These are phyloP conservation scores for Eleginops maclovinus DNA, from an alignment of 2,113 vertebrate species.

Conservation along the genomic window DNA sequence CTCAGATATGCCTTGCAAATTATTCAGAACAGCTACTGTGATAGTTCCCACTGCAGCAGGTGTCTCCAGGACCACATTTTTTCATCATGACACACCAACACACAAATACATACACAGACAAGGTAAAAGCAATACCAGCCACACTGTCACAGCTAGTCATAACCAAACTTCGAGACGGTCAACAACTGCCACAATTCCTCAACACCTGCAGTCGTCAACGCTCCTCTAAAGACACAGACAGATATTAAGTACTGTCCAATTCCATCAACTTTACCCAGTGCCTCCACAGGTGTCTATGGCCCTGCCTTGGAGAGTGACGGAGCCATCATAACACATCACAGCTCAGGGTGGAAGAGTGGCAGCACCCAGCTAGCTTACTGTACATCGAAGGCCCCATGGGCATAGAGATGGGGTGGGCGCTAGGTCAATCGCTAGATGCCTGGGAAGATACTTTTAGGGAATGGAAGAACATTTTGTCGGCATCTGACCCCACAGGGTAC, in stretches of 20 bases:
- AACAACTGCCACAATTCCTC: neutral
- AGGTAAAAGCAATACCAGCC: too few species aligned
- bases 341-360: constrained; percentile 70
- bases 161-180: neutral
- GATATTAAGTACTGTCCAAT: constrained; percentile 64
- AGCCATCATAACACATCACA: constrained; percentile 77
- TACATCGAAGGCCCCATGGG: constrained; percentile 47
- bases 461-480: constrained; percentile 56
- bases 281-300: constrained; percentile 79
- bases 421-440: constrained; percentile 59
- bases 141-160: neutral
- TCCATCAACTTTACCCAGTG: constrained; percentile 54
- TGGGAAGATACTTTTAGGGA: constrained; percentile 49
- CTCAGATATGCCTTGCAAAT: too few species aligned
- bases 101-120: too few species aligned
- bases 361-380: constrained; percentile 61
- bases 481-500: constrained; percentile 44
- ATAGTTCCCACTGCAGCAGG: too few species aligned
- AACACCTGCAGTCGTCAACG: constrained; percentile 29
- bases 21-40: too few species aligned
- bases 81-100: too few species aligned
- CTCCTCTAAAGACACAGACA: neutral
- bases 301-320: constrained; percentile 64
- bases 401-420: constrained; percentile 31
- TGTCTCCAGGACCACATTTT: too few species aligned